Percentiles rank a stretch among this genome's conserved stretches.
Evolutionary conservation across 2,113 vertebrate species (phyloP).

Genomic region (Atractosteus spatula): DNA sequence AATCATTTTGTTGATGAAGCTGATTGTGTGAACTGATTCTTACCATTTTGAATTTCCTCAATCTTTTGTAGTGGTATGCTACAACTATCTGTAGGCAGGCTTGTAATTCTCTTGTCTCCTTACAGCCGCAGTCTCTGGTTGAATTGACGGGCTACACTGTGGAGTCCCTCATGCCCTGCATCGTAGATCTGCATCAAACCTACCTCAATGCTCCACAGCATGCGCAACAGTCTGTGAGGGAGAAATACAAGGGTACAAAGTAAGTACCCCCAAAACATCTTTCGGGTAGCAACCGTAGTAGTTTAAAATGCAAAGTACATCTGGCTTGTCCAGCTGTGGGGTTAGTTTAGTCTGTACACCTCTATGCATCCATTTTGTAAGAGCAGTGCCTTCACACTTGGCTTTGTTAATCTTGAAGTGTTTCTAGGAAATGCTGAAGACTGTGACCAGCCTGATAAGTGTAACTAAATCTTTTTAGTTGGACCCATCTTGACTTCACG

Average conservation of each 20-base stretch:
- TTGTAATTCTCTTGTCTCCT: slow-evolving; percentile 6
- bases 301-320: no score
- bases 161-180: slow-evolving; percentile 83
- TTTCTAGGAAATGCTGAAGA: no score
- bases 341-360: no score
- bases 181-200: slow-evolving; percentile 81
- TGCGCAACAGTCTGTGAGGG: slow-evolving; percentile 87
- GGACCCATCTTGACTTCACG: no score
- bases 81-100: neutral
- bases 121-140: slow-evolving; percentile 73
- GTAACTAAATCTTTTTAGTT: no score
- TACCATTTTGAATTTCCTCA: neutral
- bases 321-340: no score
- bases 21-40: neutral
- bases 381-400: no score
- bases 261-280: slow-evolving; percentile 52
- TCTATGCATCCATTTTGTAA: no score
- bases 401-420: no score
- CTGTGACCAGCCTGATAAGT: no score
- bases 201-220: slow-evolving; percentile 83
- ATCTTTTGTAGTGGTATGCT: no score
- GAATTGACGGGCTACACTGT: slow-evolving; percentile 79
- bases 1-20: neutral
- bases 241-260: slow-evolving; percentile 93
- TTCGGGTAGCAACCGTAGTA: no score